Conservation (phyloP, 2,797 vertebrate species). For the Gallirallus australis region DNA sequence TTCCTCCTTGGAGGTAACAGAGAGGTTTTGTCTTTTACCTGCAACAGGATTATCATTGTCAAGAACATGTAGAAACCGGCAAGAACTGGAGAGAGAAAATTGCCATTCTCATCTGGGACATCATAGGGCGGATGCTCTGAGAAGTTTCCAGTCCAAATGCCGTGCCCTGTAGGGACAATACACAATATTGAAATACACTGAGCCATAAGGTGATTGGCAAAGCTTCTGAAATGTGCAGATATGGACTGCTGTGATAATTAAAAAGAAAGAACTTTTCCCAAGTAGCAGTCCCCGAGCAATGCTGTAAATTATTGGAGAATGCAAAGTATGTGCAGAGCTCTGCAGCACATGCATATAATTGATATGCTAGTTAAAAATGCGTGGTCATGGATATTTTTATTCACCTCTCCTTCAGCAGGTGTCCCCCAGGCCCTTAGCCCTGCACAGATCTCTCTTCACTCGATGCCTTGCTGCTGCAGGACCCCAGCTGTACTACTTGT, state of each 20-base stretch:
- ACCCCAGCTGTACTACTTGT: background rate
- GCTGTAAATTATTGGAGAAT: background rate
- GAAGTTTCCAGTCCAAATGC: constrained; percentile 84
- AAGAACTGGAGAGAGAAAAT: constrained; percentile 76
- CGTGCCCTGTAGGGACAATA: constrained; percentile 82
- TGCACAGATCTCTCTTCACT: background rate
- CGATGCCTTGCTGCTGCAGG: accelerated
- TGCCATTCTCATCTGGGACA: constrained; percentile 79
- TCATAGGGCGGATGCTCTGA: constrained; percentile 84
- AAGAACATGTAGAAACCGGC: constrained; percentile 92
- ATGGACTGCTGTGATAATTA: background rate
- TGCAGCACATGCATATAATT: background rate
- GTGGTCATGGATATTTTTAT: background rate
- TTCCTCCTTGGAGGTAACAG: background rate
- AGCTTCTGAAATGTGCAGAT: background rate
- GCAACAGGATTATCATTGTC: constrained; percentile 95
- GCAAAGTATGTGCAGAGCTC: background rate
- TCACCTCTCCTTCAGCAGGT: background rate
- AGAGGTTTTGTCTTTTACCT: constrained; percentile 80
- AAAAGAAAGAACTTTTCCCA: background rate
- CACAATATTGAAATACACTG: accelerated
- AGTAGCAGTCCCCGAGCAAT: background rate
- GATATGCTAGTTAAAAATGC: background rate
- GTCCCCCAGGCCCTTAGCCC: background rate
- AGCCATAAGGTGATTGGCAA: background rate